Conservation (phyloP, 1,140 invertebrate genomes). For the Drosophila prosaltans region DNA sequence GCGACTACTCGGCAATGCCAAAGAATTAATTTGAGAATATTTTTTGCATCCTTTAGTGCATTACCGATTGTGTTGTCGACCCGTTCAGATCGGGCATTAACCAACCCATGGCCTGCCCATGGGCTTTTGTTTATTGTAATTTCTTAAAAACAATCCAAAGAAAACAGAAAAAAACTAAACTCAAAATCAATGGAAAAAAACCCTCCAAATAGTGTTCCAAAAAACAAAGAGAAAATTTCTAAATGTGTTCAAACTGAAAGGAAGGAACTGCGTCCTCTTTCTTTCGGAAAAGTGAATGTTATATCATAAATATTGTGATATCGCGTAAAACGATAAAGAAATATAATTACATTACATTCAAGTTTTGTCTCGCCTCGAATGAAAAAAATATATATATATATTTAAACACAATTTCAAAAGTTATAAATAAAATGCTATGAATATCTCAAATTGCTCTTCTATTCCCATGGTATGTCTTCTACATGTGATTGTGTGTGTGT, state of each 20-base stretch:
- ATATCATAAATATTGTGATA: constrained; percentile 2
- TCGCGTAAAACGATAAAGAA: constrained; percentile 3
- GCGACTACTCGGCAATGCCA: constrained; percentile 3
- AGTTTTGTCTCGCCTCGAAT: constrained; percentile 16
- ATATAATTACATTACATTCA: neutral
- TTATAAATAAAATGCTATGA: constrained; percentile 18
- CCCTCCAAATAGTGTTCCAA: constrained; percentile 7
- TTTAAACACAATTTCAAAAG: constrained; percentile 5
- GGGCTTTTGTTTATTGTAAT: constrained; percentile 47
- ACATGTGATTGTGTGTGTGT: constrained; percentile 35
- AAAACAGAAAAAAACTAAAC: constrained; percentile 24
- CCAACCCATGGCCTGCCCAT: constrained; percentile 46
- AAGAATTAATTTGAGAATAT: constrained; percentile 79
- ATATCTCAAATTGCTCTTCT: constrained; percentile 32
- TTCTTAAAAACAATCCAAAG: constrained; percentile 20
- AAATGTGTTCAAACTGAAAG: constrained; percentile 29
- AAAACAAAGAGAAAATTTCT: constrained; percentile 23
- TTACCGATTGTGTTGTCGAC: constrained; percentile 82
- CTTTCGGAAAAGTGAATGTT: constrained; percentile 1
- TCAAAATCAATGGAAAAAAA: constrained; percentile 24
- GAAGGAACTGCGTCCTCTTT: constrained; percentile 8
- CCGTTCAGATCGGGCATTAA: constrained; percentile 71
- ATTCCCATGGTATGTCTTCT: constrained; percentile 20
- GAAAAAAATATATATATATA: neutral
- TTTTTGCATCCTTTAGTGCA: constrained; percentile 83